Base-by-base conservation (phyloP, 2,888 invertebrate genomes). In the Temnothorax unifasciatus region DNA sequence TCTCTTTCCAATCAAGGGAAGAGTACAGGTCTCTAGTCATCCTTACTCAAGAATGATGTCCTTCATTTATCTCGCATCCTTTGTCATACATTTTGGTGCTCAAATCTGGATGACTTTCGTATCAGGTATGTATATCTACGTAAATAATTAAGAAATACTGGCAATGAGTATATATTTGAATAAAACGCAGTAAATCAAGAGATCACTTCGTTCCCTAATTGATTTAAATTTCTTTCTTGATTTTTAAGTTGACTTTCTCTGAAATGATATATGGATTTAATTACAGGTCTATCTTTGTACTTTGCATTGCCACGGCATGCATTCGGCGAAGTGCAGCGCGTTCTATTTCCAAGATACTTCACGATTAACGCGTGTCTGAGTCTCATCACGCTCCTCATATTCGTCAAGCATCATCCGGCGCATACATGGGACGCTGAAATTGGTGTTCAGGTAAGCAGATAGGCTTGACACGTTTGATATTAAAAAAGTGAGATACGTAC, bases 61-160 rank as follows among this genome's bases (percentile, higher is more conserved):
- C 69, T 96, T 98, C 83, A 95, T 97, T 38, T 98, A 98, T 94
- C 95, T 98, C 50, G 96, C 96, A 0, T 96, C 97, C 11, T 97
- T 98, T 90, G 97, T 97, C 87, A 96, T 97, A 82, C 98, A 98
- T 94, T 97, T 98, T 90, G 98, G 98, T 50, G 96, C 98, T 29
- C 98, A 98, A 95, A 96, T 98, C 89, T 98, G 98, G 98, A 98
- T 98, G 98, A 98, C 98, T 15, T 97, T 98, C 93, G 96, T 98
- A 52, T 98, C 98, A 93, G 98, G 98, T 98, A 94, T 95, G 9
- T 59, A 25, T 21, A 95, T 8, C 6, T 34, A 2, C 6, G 3
- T 38, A 34, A 6, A 9, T 44, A 59, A 44, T 29, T 13, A 50
- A 59, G 0, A 59, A 54, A 47, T 61, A 73, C 11, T 2, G 3